Percentiles rank a stretch among this genome's conserved stretches.
phyloP scores from a whole-genome alignment of 1,140 invertebrate species.

The Cheumatopsyche charites region DNA sequence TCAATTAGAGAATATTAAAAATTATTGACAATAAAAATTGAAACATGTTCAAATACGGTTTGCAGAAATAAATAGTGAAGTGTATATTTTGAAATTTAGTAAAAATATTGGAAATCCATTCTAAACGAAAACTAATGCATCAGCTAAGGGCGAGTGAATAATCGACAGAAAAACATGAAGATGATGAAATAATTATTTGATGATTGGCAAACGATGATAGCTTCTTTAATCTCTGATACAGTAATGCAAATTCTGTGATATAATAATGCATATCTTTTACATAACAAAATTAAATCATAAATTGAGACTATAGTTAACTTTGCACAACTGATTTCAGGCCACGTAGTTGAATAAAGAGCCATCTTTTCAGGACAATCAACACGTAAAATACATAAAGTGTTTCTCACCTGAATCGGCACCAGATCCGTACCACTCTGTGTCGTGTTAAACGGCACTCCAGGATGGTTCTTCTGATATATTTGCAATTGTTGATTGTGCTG shows the following conservation, averaged over 20 bases:
- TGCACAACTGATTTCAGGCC: no score
- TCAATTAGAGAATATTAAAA: no score
- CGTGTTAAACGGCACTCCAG: constrained; percentile 56
- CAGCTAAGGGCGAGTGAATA: constrained; percentile 1
- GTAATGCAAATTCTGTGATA: background rate
- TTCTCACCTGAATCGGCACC: constrained; percentile 72
- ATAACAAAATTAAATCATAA: no score
- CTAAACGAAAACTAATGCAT: constrained; percentile 10
- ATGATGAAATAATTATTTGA: background rate
- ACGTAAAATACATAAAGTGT: background rate
- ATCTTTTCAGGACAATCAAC: background rate
- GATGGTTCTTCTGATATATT: constrained; percentile 51
- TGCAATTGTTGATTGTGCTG: constrained; percentile 49
- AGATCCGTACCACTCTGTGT: constrained; percentile 66
- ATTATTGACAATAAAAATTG: background rate
- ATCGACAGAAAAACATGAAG: background rate
- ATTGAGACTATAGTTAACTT: no score
- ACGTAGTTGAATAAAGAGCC: background rate
- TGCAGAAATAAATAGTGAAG: background rate
- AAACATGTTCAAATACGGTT: background rate
- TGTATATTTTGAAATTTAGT: no score
- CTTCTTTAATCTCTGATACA: background rate
- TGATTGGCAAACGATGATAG: constrained; percentile 8
- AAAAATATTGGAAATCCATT: no score
- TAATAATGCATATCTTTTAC: no score